These are phyloP conservation scores for Propithecus perrieri DNA, from an alignment of 2,797 vertebrate species.

Conservation along the genomic window DNA sequence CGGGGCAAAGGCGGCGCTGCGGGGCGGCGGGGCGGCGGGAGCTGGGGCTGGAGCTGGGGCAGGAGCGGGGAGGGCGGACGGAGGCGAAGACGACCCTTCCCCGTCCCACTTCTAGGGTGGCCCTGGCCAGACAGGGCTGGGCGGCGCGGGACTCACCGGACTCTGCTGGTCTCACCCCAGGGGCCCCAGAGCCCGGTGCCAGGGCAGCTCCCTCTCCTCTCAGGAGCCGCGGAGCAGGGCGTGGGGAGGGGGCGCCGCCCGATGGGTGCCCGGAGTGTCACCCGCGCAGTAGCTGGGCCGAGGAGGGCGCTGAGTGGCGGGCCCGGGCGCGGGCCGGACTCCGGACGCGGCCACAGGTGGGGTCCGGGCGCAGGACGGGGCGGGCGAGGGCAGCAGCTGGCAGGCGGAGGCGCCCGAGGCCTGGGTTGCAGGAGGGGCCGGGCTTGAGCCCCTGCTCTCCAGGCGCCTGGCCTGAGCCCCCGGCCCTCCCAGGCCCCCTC, in stretches of 20 bases:
- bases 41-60: background rate
- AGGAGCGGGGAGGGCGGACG: background rate
- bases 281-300: background rate
- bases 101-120: accelerated
- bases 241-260: background rate
- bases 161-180: background rate
- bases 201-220: background rate
- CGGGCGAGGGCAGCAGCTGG: background rate
- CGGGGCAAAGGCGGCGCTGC: background rate
- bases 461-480: background rate
- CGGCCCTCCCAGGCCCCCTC: accelerated
- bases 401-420: accelerated
- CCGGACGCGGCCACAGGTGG: background rate
- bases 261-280: background rate
- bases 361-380: background rate
- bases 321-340: accelerated
- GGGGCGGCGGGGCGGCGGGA: background rate
- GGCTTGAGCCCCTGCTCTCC: background rate
- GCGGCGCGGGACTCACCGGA: background rate
- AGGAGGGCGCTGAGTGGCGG: accelerated
- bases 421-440: accelerated
- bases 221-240: background rate
- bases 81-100: background rate
- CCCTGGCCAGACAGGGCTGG: background rate
- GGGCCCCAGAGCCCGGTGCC: background rate